Percentiles rank a stretch among this genome's conserved stretches.
phyloP scores from a whole-genome alignment of 1,140 invertebrate genomes.

The Chrysoperla carnea region DNA sequence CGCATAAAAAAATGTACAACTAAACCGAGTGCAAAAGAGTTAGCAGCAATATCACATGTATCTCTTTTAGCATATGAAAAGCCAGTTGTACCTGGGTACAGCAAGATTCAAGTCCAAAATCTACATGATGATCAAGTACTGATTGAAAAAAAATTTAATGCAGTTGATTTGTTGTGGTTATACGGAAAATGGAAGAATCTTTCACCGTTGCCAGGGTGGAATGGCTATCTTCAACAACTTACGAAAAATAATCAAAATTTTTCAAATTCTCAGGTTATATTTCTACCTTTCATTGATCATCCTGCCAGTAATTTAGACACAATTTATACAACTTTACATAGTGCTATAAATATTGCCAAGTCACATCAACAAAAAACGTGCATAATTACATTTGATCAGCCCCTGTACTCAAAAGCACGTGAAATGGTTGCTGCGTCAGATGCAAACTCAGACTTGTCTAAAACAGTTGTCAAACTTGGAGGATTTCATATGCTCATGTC shows the following conservation, averaged over 20 bases:
- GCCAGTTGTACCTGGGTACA: not conserved
- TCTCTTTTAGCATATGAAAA: not conserved
- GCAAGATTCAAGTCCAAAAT: slow-evolving; percentile 8
- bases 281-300: slow-evolving; percentile 9
- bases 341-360: slow-evolving; percentile 4
- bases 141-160: slow-evolving; percentile 10
- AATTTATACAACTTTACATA: slow-evolving; percentile 6
- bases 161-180: slow-evolving; percentile 15
- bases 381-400: slow-evolving; percentile 19
- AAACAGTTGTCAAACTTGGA: slow-evolving; percentile 10
- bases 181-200: slow-evolving; percentile 13
- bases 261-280: slow-evolving; percentile 6
- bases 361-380: slow-evolving; percentile 8
- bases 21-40: not conserved
- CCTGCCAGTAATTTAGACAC: slow-evolving; percentile 8
- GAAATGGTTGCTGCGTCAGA: slow-evolving; percentile 7
- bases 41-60: not conserved
- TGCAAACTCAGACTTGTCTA: slow-evolving; percentile 4
- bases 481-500: slow-evolving; percentile 21
- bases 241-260: slow-evolving; percentile 8
- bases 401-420: slow-evolving; percentile 15
- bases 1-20: not conserved
- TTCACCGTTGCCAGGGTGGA: slow-evolving; percentile 11
- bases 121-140: slow-evolving; percentile 11
- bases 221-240: slow-evolving; percentile 12